These are phyloP conservation scores for Achatina immaculata DNA, from an alignment of 1,140 invertebrate genomes.

Conservation along the genomic window DNA sequence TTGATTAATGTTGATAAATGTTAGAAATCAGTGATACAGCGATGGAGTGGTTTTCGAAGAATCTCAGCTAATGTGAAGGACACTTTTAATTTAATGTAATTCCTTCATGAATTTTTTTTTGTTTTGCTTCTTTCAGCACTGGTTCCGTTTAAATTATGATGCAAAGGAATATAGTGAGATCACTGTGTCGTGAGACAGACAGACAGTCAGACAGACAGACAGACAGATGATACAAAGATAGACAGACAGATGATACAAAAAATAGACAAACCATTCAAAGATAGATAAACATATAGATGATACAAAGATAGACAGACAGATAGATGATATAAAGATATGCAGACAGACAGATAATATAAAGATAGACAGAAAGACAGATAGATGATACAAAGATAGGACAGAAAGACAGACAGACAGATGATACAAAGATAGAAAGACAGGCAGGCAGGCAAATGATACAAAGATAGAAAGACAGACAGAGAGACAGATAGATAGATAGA, in stretches of 20 bases:
- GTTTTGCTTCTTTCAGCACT: too few relatives aligned
- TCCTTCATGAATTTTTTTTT: too few relatives aligned
- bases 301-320: not conserved
- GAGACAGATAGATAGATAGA: not conserved
- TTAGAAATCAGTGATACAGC: too few relatives aligned
- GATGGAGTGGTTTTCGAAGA: too few relatives aligned
- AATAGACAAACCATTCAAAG: not conserved
- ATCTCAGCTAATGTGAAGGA: too few relatives aligned
- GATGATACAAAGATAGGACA: not conserved
- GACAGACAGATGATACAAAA: not conserved
- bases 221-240: constrained; percentile 4
- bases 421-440: not conserved
- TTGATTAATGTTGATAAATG: too few relatives aligned
- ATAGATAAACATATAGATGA: constrained; percentile 1
- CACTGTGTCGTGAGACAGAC: too few relatives aligned
- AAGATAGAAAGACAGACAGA: constrained; percentile 8
- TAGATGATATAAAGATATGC: not conserved
- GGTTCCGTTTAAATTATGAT: too few relatives aligned
- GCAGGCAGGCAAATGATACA: too few relatives aligned
- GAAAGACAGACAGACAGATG: not conserved
- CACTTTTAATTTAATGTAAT: too few relatives aligned
- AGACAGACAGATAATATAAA: not conserved
- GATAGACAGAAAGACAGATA: not conserved
- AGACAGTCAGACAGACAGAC: not conserved
- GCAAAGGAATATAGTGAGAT: too few relatives aligned